Base-by-base conservation (phyloP, 2,888 invertebrate genomes). In the Carterocephalus palaemon region DNA sequence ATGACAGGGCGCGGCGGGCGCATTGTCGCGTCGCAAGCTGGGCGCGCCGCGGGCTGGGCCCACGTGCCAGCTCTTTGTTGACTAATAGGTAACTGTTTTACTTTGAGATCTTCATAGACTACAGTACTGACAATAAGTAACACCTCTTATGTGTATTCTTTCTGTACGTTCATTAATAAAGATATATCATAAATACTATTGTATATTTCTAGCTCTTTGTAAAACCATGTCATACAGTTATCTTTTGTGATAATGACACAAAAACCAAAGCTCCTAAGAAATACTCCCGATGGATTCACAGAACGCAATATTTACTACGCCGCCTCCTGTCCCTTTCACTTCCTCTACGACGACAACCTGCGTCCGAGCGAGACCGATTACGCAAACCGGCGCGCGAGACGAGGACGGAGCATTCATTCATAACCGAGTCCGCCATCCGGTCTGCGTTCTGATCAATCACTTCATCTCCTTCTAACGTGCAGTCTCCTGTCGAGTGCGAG, bases 401-500 rank as follows among this genome's bases (percentile, higher is more conserved):
- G 69, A 62, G 73, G 86, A 86, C 66, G 59, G 74, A 62, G 57
- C 75, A 86, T 86, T 85, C 86, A 86, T 86, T 86, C 86, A 86
- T 86, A 83, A 86, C 82, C 69, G 77, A 82, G 83, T 78, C 81
- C 70, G 78, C 84, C 84, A 85, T 86, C 84, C 83, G 85, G 84
- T 82, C 83, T 78, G 71, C 69, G 76, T 70, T 74, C 75, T 76
- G 76, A 75, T 76, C 74, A 74, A 75, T 79, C 78, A 78, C 70
- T 82, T 80, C 70, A 85, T 86, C 86, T 86, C 86, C 72, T 83
- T 86, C 86, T 84, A 80, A 70, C 86, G 57, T 75, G 60, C 71
- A 65, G 71, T 72, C 67, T 76, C 68, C 61, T 70, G 58, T 75
- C 70, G 74, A 75, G 84, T 79, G 84, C 72, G 83, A 84, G 84